Base-by-base conservation (phyloP, 23 tunicate species). In the Corella eumyota region DNA sequence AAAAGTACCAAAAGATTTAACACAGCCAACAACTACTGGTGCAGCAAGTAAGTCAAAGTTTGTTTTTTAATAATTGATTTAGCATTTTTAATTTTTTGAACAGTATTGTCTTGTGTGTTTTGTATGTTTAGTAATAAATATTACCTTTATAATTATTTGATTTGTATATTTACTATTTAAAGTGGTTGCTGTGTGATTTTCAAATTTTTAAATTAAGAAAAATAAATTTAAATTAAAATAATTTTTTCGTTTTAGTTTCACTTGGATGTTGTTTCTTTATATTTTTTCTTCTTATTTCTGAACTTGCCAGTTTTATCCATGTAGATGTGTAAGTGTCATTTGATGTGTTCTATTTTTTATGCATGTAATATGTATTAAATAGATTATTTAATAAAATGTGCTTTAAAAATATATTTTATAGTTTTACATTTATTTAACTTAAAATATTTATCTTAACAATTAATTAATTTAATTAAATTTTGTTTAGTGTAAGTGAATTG, bases 1-100 rank as follows among this genome's bases (percentile, higher is more conserved):
- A 45, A 93, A 93, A 71, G 99, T 93, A 26, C 99, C 99, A 6
- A 93, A 93, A 73, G 99, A 93, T 50, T 37, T 93, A 30, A 93
- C 99, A 32, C 99, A 93, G 48, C 99, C 99, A 3, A 93, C 99
- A 20, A 78, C 75, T 2, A 80, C 90, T 51, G 99, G 99, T 11
- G 99, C 99, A 0, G 76, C 80, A 68, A 88, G 96, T 88, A 54
- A 67, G 69, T 13, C 22, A 54, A 24, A 24, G 21, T 13, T 13
- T 13, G 17, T 13, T 44, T 44, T 44, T 44, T 13, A 34, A 60
- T n/a, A n/a, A n/a, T n/a, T n/a, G n/a, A n/a, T n/a, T n/a, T n/a
- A n/a, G n/a, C n/a, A n/a, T n/a, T n/a, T n/a, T n/a, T n/a, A n/a
- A n/a, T n/a, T n/a, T n/a, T n/a, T n/a, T n/a, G n/a, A n/a, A n/a